Base-by-base conservation (phyloP, 2,113 vertebrate species). In the Megaleporinus macrocephalus region DNA sequence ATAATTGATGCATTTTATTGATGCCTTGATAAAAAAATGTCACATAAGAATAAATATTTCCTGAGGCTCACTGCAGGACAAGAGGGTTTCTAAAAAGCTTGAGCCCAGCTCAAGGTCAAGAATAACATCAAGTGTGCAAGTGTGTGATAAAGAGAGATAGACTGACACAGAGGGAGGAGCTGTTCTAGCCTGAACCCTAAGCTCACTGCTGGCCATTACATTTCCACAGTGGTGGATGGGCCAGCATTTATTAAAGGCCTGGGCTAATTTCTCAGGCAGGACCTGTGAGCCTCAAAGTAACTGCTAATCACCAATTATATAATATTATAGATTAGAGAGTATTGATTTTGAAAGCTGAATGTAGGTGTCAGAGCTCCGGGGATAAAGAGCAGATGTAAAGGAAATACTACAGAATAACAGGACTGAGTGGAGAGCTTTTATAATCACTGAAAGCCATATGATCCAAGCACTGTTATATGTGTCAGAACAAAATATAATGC, bases 291-390 rank as follows among this genome's bases (percentile, higher is more conserved):
- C 82, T 82, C 89, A 79, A 87, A 90, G 87, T 88, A 88, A 86
- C 86, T 88, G 89, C 86, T 92, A 93, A 93, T 94, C 85, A 76
- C 87, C 90, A 89, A 93, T 94, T 93, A 92, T 88, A 85, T 89
- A 88, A 91, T 89, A 89, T 91, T 89, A 91, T 89, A 73, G 88
- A 93, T 93, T 88, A 83, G 86, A 89, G 90, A 90, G 89, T 87
- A 91, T 90, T 87, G 90, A 90, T 88, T 92, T 90, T 86, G 91
- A 87, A 86, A 63, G 78, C 82, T 80, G n/a, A 66, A 85, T 84
- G 80, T 55, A 78, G 77, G 77, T 68, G 74, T 85, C 36, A 82
- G 61, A 72, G 74, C 85, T 20, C 12, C 7, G 18, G 86, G 86
- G 85, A 84, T 85, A 51, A 51, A 78, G 44, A 33, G 47, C 26